Conservation (phyloP, 2,888 invertebrate species). For the Teinopalpus imperialis region DNA sequence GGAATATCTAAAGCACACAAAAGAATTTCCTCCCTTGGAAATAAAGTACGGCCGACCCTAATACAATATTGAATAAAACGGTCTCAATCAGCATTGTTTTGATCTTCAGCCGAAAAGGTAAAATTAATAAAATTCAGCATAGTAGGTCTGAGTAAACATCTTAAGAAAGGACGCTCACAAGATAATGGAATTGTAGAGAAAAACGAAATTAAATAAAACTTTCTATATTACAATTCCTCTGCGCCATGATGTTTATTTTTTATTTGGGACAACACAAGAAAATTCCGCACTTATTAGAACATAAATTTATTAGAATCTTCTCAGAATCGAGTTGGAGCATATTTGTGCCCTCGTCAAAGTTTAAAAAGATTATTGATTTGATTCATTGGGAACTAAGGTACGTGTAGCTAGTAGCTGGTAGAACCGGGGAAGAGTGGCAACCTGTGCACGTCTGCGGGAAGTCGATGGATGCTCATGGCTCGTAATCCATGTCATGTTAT, state of each 20-base stretch:
- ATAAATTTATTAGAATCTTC: no score
- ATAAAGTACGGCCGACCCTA: slow-evolving; percentile 25
- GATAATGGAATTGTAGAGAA: slow-evolving; percentile 27
- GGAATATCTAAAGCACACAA: slow-evolving; percentile 24
- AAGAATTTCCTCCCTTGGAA: slow-evolving; percentile 8
- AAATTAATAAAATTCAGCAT: slow-evolving; percentile 30
- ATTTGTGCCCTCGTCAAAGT: no score
- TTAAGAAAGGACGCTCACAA: slow-evolving; percentile 25
- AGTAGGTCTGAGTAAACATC: slow-evolving; percentile 28
- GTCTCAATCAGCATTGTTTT: slow-evolving; percentile 27
- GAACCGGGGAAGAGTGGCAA: no score
- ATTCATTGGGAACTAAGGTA: no score
- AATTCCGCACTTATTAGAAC: no score
- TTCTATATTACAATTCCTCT: slow-evolving; percentile 19
- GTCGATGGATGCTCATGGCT: no score
- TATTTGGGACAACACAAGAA: slow-evolving; percentile 19
- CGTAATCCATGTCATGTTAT: no score
- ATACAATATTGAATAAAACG: slow-evolving; percentile 28
- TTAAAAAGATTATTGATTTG: neutral
- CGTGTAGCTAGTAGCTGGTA: no score
- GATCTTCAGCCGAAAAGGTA: slow-evolving; percentile 27
- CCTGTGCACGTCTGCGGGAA: no score
- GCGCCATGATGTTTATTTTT: slow-evolving; percentile 21
- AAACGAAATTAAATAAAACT: slow-evolving; percentile 27
- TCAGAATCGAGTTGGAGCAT: no score